Percentiles rank a stretch among this genome's conserved stretches.
These are phyloP conservation scores for Panopea generosa DNA, from an alignment of 2,888 invertebrate genomes.

Conservation along the genomic window DNA sequence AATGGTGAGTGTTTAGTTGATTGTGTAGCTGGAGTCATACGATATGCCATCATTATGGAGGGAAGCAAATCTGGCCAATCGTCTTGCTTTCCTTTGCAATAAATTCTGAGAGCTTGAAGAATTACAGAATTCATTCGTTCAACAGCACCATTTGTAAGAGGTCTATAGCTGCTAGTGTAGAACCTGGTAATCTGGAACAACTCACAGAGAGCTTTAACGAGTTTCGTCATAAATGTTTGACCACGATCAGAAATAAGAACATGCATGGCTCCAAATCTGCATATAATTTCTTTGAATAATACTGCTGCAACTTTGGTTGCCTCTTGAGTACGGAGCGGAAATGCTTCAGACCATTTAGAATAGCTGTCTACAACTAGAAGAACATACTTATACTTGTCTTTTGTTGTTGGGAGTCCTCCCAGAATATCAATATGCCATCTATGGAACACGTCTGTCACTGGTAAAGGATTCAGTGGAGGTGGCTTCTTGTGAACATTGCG, in stretches of 20 bases:
- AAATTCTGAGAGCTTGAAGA: conserved; percentile 50
- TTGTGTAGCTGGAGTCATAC: conserved; percentile 51
- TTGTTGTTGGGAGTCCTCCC: conserved; percentile 39
- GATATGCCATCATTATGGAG: conserved; percentile 57
- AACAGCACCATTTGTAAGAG: too few relatives aligned
- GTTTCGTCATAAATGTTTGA: conserved; percentile 40
- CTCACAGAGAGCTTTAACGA: conserved; percentile 39
- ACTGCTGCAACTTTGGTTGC: conserved; percentile 41
- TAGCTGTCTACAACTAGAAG: conserved; percentile 56
- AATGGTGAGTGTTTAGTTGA: conserved; percentile 58
- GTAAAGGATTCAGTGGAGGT: conserved; percentile 45
- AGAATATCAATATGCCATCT: conserved; percentile 59
- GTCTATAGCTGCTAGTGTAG: too few relatives aligned
- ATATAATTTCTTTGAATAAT: conserved; percentile 41
- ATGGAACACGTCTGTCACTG: conserved; percentile 86
- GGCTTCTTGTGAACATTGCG: conserved; percentile 20
- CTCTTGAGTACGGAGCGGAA: conserved; percentile 32
- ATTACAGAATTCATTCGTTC: conserved; percentile 54
- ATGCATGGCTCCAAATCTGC: conserved; percentile 35
- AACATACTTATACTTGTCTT: conserved; percentile 53
- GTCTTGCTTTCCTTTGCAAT: conserved; percentile 44
- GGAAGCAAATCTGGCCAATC: conserved; percentile 49
- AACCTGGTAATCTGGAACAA: conserved; percentile 28
- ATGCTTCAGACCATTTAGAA: conserved; percentile 53
- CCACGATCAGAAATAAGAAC: conserved; percentile 42